phyloP scores from a whole-genome alignment of 2,113 vertebrate species.

The Antechinus stuartii region DNA sequence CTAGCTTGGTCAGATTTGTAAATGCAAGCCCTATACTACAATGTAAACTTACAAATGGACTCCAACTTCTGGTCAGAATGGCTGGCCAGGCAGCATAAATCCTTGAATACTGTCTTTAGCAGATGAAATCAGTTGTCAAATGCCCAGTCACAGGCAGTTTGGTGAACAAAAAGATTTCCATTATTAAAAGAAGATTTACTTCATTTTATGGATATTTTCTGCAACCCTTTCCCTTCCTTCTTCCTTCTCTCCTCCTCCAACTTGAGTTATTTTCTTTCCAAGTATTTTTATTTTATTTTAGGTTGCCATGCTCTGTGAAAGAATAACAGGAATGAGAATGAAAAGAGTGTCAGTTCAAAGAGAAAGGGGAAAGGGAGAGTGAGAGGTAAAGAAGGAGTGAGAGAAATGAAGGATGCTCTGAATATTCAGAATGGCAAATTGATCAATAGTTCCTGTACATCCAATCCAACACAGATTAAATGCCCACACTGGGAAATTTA shows the following conservation, averaged over 20 bases:
- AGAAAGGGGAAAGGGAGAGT: background rate
- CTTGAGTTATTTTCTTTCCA: conserved; percentile 47
- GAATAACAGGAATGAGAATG: background rate
- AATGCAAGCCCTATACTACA: conserved; percentile 65
- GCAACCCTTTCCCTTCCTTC: background rate
- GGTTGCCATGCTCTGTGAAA: conserved; percentile 38
- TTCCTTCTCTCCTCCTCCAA: background rate
- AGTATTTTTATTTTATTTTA: conserved; percentile 56
- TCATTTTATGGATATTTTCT: conserved; percentile 55
- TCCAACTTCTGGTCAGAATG: conserved; percentile 67
- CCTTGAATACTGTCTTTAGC: conserved; percentile 63
- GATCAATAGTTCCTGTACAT: conserved; percentile 2
- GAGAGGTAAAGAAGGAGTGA: background rate
- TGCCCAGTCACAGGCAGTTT: conserved; percentile 42
- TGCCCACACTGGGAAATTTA: background rate
- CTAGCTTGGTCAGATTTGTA: conserved; percentile 67
- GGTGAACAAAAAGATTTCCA: conserved; percentile 62
- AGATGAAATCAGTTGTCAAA: conserved; percentile 68
- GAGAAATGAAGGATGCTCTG: conserved; percentile 14
- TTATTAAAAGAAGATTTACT: conserved; percentile 57
- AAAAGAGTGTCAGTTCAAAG: background rate
- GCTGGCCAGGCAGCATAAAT: conserved; percentile 66
- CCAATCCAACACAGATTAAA: background rate
- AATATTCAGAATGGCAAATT: conserved; percentile 26
- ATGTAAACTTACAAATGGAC: conserved; percentile 69